Conservation (phyloP, 2,888 invertebrate species). For the Ormyrus pomaceus region DNA sequence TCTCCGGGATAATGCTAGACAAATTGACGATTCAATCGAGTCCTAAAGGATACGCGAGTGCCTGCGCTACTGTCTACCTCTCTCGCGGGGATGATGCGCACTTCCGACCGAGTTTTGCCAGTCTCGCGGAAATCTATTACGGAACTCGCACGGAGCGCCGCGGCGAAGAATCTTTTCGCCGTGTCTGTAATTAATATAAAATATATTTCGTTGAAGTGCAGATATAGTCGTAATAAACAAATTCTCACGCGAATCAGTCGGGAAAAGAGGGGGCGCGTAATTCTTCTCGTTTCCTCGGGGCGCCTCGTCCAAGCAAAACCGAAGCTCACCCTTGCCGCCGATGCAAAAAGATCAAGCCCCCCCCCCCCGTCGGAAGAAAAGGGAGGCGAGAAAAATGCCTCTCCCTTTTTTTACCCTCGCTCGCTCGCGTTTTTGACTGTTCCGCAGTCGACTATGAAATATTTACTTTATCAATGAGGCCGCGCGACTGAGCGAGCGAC, state of each 20-base stretch:
- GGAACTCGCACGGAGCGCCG: conserved; percentile 36
- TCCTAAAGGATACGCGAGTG: conserved; percentile 67
- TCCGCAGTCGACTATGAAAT: conserved; percentile 73
- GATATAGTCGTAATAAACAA: too few species aligned
- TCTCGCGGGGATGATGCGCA: conserved; percentile 8
- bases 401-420: conserved; percentile 58
- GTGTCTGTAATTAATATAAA: too few species aligned
- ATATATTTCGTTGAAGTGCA: too few species aligned
- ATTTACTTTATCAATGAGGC: conserved; percentile 76
- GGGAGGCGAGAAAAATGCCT: conserved; percentile 41
- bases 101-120: conserved; percentile 19
- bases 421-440: conserved; percentile 42
- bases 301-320: too few species aligned
- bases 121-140: conserved; percentile 36
- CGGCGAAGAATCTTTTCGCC: not conserved
- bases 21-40: conserved; percentile 75
- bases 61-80: conserved; percentile 35
- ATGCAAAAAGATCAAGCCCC: too few species aligned
- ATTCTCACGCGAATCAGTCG: too few species aligned
- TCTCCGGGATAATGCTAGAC: conserved; percentile 73
- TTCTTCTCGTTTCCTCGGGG: too few species aligned
- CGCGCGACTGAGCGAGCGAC: conserved; percentile 65
- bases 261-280: too few species aligned
- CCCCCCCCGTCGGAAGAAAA: too few species aligned
- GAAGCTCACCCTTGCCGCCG: too few species aligned